A percentile compares a stretch with the other conserved stretches of the same genome.
phyloP scores from a whole-genome alignment of 2,797 vertebrate species.

The Periophthalmus magnuspinnatus region DNA sequence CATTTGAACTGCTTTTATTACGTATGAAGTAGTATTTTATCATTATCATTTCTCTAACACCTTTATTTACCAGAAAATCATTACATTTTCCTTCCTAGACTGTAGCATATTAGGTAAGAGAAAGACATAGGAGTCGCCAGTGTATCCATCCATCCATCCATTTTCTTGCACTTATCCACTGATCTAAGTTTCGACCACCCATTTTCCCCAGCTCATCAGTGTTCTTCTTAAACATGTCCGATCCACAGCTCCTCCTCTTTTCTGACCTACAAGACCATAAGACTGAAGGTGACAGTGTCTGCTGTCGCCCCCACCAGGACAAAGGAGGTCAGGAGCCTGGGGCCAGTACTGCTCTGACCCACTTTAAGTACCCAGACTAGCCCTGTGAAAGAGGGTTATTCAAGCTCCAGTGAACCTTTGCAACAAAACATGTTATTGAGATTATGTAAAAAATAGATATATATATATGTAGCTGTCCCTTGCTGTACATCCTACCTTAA shows the following conservation, averaged over 20 bases:
- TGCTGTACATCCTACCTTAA: too few species aligned
- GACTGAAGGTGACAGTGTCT: background rate
- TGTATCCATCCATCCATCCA: too few species aligned
- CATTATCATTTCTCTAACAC: too few species aligned
- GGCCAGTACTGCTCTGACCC: background rate
- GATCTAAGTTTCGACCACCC: background rate
- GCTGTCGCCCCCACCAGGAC: background rate
- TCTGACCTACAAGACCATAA: background rate
- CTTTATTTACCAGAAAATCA: too few species aligned
- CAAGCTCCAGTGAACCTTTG: background rate
- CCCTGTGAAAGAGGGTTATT: background rate
- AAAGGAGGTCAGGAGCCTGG: background rate
- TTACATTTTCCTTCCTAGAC: too few species aligned
- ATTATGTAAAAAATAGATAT: background rate
- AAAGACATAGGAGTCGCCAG: too few species aligned
- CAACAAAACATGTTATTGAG: background rate
- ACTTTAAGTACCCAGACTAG: background rate
- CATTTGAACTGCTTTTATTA: too few species aligned
- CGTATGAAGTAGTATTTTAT: too few species aligned
- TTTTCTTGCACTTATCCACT: too few species aligned
- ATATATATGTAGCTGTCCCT: too few species aligned
- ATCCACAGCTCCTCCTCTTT: background rate
- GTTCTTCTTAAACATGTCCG: background rate
- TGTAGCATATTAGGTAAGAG: too few species aligned
- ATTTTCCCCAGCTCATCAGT: background rate